phyloP scores from a whole-genome alignment of 1,140 invertebrate species.

The Coptotermes formosanus region DNA sequence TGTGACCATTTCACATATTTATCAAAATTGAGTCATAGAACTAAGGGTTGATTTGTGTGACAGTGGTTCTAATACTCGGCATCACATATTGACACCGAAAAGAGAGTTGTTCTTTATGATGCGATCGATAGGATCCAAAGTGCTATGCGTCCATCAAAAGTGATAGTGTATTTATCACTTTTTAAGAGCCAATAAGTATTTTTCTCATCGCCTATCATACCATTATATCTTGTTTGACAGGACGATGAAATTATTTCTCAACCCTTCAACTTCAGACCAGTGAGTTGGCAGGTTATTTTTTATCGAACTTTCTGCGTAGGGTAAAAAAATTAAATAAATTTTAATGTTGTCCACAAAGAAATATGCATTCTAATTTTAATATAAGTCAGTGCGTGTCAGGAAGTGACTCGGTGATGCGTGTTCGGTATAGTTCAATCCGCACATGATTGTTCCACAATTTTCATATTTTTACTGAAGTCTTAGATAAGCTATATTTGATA shows the following conservation, averaged over 20 bases:
- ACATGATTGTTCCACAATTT: background rate
- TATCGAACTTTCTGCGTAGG: background rate
- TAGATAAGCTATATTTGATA: no score
- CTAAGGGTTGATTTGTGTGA: no score
- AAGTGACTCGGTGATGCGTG: background rate
- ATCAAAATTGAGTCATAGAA: no score
- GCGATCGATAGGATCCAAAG: background rate
- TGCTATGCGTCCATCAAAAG: background rate
- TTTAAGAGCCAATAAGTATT: background rate
- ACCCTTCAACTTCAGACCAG: background rate
- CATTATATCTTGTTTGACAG: background rate
- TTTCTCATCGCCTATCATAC: background rate
- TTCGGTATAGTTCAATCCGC: background rate
- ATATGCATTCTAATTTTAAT: background rate
- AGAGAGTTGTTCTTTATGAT: background rate
- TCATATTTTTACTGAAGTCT: no score
- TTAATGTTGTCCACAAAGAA: background rate
- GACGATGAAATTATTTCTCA: background rate
- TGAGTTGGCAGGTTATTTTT: background rate
- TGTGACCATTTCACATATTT: no score
- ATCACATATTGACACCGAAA: background rate
- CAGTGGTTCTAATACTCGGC: background rate
- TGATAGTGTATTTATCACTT: background rate
- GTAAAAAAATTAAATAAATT: background rate
- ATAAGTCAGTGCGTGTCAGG: background rate